Evolutionary conservation across 2,888 invertebrate genomes (phyloP), one percentile per base, ranked within the genome.

Genomic region (Patella caerulea): DNA sequence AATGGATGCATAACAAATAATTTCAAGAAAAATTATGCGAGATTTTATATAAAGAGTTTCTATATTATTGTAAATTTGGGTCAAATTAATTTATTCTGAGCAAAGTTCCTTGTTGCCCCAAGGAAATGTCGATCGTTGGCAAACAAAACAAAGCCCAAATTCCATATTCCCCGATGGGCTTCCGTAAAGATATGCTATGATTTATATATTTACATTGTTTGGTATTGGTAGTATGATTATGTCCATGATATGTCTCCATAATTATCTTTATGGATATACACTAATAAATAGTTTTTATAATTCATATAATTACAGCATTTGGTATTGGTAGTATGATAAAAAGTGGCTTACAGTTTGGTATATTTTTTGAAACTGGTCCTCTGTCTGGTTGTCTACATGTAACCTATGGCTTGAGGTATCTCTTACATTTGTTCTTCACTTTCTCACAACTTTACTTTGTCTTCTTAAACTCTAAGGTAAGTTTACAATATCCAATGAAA

Each of bases 401-500:
- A 80, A 93, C 98, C 79, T 95, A 96, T 84, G 98, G 97, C 65
- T 94, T 98, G 59, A 97, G 98, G 92, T 98, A 98, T 4, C 94
- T 98, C 75, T 94, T 98, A 69, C 98, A 98, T 92, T 96, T 98
- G 95, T 94, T 97, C 85, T 98, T 98, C 93, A 98, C 98, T 53
- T 98, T 98, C 90, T 96, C 97, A 95, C 98, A 98, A 93, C 97
- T 98, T 96, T 98, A 98, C 91, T 98, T 98, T 92, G 97, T 98
- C 91, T 98, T 98, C 93, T 97, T 98, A 95, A 98, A 98, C 92
- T 97, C 98, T 78, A 94, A 98, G 94, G 98, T 98, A 94, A 94
- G 95, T 93, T 80, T 70, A 5, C 76, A 72, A 45, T 45, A 45
- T 45, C 45, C 45, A 45, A 9, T 9, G 14, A 19, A n/a, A 29